Percentiles rank a stretch among this genome's conserved stretches.
Evolutionary conservation across 2,113 vertebrate genomes (phyloP).

Genomic region (Xiphias gladius): DNA sequence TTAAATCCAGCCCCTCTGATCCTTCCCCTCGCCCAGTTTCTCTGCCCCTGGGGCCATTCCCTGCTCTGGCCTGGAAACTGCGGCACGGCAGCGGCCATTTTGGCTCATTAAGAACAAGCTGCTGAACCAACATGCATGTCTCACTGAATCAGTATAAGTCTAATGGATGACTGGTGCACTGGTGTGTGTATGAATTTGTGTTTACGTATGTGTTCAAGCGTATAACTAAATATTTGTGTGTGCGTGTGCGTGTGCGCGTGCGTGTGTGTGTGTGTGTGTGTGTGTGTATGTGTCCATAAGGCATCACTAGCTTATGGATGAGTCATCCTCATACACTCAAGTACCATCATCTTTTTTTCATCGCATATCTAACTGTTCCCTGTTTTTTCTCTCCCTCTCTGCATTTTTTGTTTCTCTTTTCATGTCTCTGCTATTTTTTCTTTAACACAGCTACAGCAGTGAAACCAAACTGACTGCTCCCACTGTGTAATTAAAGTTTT

Average conservation of each 20-base stretch:
- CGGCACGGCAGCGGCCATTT: constrained; percentile 73
- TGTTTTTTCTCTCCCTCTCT: constrained; percentile 18
- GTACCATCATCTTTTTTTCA: constrained; percentile 59
- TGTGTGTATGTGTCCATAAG: constrained; percentile 55
- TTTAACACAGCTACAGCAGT: constrained; percentile 9
- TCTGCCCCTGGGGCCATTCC: constrained; percentile 73
- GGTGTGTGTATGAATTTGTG: constrained; percentile 48
- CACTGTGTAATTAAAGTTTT: constrained; percentile 40
- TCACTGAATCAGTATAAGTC: constrained; percentile 70
- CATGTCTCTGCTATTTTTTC: background rate
- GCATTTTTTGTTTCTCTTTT: background rate
- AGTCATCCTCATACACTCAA: constrained; percentile 72
- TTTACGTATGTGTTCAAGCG: constrained; percentile 54
- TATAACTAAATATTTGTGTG: constrained; percentile 67
- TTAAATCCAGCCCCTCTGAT: constrained; percentile 81
- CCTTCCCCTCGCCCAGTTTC: constrained; percentile 79
- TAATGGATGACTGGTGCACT: constrained; percentile 67
- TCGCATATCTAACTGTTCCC: constrained; percentile 55
- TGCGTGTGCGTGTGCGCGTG: constrained; percentile 23
- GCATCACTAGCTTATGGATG: constrained; percentile 74
- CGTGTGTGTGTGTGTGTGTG: constrained; percentile 29
- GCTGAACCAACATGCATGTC: constrained; percentile 70
- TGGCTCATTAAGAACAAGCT: constrained; percentile 79
- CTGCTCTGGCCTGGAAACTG: constrained; percentile 79
- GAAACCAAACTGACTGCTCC: constrained; percentile 27